Evolutionary conservation across 2,888 invertebrate species (phyloP), one percentile per base, ranked within the genome.

Genomic region (Archaeoteleia sp.): DNA sequence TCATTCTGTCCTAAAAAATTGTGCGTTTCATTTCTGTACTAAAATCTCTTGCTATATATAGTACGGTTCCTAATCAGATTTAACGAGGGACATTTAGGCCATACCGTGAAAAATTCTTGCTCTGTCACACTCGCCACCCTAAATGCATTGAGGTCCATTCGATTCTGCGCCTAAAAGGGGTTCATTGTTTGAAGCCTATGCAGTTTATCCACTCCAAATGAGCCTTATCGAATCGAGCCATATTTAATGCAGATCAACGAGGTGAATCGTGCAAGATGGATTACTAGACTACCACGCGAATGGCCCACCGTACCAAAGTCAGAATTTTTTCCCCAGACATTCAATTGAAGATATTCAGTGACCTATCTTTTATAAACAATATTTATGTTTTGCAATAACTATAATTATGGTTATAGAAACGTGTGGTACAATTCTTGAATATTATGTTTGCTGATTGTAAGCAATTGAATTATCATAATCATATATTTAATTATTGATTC

Each of bases 181-280:
- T 79, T 73, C 67, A 62, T 71, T 70, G 71, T 72, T 72, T 70
- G 73, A 70, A 71, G 65, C 72, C 71, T 27, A 66, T 70, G 70
- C 68, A 70, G 67, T 66, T 61, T 71, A 68, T 71, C 73, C 74
- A 53, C 54, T 73, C 70, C 40, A 74, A 73, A 78, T 73, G 81
- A 76, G 74, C 74, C 78, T 73, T 73, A 71, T 70, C 80, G 74
- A 80, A 80, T 80, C 69, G 71, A 43, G 68, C 65, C 74, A 76
- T 79, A 78, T 81, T 80, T 76, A 74, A 81, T 73, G 72, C 73
- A 74, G 70, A 76, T 76, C 77, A 77, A 74, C 74, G 71, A 73
- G 71, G 73, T 70, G 74, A 60, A 74, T 75, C 76, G 65, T 55
- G 60, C 63, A 63, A 58, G 51, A 73, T 71, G 70, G 58, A 72